Base-by-base conservation (phyloP, 2,113 vertebrate species). In the Neopipo cinnamomea region DNA sequence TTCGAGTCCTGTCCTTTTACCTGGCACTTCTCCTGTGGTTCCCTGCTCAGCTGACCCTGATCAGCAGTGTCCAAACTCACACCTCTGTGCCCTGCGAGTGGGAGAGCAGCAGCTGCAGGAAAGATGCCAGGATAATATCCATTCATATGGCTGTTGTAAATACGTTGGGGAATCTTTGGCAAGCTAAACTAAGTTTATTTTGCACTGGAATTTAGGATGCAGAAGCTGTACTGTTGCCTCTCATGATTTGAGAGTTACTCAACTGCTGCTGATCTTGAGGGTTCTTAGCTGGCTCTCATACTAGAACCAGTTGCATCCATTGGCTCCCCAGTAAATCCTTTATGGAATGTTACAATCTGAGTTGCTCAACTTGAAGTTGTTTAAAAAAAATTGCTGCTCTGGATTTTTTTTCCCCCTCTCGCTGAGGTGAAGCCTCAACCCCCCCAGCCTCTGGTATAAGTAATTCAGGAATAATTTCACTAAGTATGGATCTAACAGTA, bases 31-130 rank as follows among this genome's bases (percentile, higher is more conserved):
- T 37, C n/a, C 27, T 8, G 13, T 33, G 71, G 18, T 39, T 13
- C 11, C 0, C 41, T 53, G 49, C 39, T 44, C 27, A 71, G 20
- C 47, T 72, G 25, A 2, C 46, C 24, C n/a, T 58, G 71, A n/a
- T 30, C 35, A 23, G 50, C 50, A 49, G 50, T 30, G 28, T 2
- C 3, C 41, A 12, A 12, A 4, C 35, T 30, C 12, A 1, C 14
- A 2, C 11, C 0, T 53, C 5, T 0, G 27, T 35, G 18, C 11
- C 28, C 21, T 3, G 1, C 21, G 28, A 37, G 58, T 22, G 41
- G 47, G 46, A 50, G 56, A 56, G 27, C 70, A 52, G 58, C 65
- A 33, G 42, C 4, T 53, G 53, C 41, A 73, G 59, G 66, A 50
- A 15, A 22, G 49, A 4, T 30, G 21, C 65, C 39, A 15, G 31